A percentile compares a stretch with the other conserved stretches of the same genome.
phyloP scores from a whole-genome alignment of 2,113 vertebrate genomes.

The Ciconia maguari region DNA sequence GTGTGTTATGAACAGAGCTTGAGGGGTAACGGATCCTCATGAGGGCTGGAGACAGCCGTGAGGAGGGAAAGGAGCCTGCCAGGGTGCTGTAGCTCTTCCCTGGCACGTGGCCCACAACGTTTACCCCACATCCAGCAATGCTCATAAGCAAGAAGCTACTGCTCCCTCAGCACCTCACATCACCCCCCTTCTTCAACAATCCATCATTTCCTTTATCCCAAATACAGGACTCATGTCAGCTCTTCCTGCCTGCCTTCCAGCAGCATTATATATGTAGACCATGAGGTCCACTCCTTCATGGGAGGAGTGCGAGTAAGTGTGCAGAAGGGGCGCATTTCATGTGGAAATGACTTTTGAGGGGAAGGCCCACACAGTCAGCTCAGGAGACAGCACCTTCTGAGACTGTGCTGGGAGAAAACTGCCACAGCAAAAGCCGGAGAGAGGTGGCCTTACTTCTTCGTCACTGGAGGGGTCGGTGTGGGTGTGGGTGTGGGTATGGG shows the following conservation, averaged over 20 bases:
- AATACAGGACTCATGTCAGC: background rate
- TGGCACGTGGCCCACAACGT: background rate
- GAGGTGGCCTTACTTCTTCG: background rate
- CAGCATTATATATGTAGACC: background rate
- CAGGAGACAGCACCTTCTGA: background rate
- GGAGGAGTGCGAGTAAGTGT: background rate
- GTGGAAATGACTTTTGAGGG: background rate
- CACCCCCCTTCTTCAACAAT: background rate
- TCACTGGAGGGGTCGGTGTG: background rate
- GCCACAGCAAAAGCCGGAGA: background rate
- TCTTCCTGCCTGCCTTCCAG: background rate
- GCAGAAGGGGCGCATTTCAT: background rate
- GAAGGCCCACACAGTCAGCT: background rate
- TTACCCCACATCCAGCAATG: background rate
- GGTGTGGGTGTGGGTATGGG: background rate
- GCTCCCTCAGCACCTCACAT: background rate
- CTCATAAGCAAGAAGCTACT: background rate
- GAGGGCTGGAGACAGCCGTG: rapidly evolving
- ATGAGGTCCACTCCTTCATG: background rate
- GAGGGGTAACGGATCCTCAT: rapidly evolving
- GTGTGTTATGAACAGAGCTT: rapidly evolving
- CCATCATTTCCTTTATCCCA: background rate
- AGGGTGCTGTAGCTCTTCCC: background rate
- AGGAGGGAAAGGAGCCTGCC: background rate
- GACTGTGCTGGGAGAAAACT: background rate